Conservation (phyloP, 2,888 invertebrate genomes). For the Meiosimyza decipiens region DNA sequence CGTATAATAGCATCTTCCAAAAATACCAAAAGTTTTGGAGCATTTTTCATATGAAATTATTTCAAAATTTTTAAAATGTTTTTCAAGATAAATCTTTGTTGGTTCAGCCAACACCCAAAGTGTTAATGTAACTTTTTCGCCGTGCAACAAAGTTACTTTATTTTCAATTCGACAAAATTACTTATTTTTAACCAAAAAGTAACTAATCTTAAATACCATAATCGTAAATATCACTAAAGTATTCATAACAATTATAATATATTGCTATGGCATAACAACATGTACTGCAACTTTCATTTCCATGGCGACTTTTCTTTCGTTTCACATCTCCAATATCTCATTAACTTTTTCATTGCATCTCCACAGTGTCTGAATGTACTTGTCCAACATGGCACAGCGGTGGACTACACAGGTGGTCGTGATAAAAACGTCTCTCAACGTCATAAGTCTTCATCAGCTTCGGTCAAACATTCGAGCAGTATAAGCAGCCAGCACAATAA, state of each 20-base stretch:
- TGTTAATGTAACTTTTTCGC: too few species aligned
- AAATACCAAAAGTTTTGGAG: too few species aligned
- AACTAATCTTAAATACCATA: too few species aligned
- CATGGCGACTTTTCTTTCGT: neutral
- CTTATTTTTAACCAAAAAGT: too few species aligned
- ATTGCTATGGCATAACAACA: neutral
- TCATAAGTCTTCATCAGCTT: conserved; percentile 50
- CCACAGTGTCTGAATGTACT: conserved; percentile 81
- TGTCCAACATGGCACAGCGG: conserved; percentile 82
- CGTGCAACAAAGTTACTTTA: too few species aligned
- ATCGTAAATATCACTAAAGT: neutral
- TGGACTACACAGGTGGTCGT: conserved; percentile 69
- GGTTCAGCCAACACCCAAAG: too few species aligned
- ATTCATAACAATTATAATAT: neutral
- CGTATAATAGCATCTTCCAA: too few species aligned
- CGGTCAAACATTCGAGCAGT: conserved; percentile 26
- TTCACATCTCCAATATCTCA: neutral
- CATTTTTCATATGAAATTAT: too few species aligned
- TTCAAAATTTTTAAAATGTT: too few species aligned
- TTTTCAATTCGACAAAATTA: too few species aligned
- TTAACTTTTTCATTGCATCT: neutral
- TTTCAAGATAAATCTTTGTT: too few species aligned
- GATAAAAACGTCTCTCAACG: conserved; percentile 62
- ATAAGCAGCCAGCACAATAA: conserved; percentile 44
- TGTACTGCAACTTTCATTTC: neutral